Evolutionary conservation across 1,140 invertebrate species (phyloP).

Genomic region (Hylaeus volcanicus): DNA sequence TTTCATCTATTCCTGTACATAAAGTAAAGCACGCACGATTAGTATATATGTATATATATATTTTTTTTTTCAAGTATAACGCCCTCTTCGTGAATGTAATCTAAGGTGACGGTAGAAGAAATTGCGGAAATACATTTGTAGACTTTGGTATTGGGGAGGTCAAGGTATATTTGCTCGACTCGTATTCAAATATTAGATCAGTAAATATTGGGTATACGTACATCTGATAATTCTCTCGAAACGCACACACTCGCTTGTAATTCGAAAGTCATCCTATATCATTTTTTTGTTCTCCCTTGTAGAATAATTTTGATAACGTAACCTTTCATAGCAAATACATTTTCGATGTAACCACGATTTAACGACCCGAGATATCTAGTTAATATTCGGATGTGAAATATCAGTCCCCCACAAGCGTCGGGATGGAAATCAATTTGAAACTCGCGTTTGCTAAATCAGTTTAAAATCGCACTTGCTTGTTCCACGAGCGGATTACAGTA

Average conservation of each 20-base stretch:
- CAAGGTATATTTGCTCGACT: background rate
- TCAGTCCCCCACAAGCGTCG: background rate
- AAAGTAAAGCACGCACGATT: too few species aligned
- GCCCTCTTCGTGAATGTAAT: too few species aligned
- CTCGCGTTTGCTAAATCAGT: background rate
- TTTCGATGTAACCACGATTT: background rate
- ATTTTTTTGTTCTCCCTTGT: background rate
- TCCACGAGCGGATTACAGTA: constrained; percentile 29
- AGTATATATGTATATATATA: too few species aligned
- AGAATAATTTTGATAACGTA: background rate
- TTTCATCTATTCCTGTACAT: too few species aligned
- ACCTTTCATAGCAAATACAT: background rate
- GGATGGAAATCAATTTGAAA: constrained; percentile 14
- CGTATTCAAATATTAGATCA: constrained; percentile 35
- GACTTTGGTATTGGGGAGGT: constrained; percentile 19
- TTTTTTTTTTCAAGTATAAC: too few species aligned
- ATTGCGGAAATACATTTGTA: background rate
- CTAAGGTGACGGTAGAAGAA: background rate
- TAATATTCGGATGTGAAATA: background rate
- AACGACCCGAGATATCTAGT: background rate
- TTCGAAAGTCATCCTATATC: constrained; percentile 12
- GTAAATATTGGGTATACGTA: constrained; percentile 14
- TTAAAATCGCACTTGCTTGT: background rate
- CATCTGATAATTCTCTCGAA: constrained; percentile 10
- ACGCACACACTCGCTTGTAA: background rate